Conservation (phyloP, 2,888 invertebrate species). For the Tipula confusa region DNA sequence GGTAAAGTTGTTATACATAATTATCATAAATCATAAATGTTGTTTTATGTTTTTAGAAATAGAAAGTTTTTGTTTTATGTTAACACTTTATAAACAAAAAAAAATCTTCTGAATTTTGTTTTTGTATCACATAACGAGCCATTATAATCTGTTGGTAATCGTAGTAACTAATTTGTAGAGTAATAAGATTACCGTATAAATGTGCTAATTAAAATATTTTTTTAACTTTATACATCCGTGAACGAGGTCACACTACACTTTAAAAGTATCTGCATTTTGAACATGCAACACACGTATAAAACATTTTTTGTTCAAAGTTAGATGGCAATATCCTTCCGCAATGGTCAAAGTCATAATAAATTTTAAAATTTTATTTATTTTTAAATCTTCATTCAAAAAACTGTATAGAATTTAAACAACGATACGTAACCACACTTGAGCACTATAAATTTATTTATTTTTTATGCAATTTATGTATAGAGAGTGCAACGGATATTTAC, state of each 20-base stretch:
- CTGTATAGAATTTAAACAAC: too few species aligned
- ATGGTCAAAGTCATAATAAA: slow-evolving; percentile 3
- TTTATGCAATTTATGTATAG: too few species aligned
- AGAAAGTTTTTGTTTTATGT: not conserved
- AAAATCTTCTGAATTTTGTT: not conserved
- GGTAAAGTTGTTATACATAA: not conserved
- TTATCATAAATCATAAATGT: not conserved
- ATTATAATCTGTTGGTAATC: not conserved
- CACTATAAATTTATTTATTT: too few species aligned
- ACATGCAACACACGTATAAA: not conserved
- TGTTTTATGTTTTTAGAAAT: not conserved
- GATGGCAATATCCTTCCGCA: slow-evolving; percentile 20
- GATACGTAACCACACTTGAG: too few species aligned
- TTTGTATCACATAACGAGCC: not conserved
- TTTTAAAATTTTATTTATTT: not conserved
- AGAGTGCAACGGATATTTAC: too few species aligned
- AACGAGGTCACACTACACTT: not conserved
- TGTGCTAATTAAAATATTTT: not conserved
- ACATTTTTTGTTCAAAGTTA: not conserved
- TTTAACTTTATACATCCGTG: not conserved
- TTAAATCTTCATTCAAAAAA: too few species aligned
- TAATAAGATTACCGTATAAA: not conserved
- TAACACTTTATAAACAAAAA: not conserved
- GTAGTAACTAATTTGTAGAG: not conserved
- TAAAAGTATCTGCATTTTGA: not conserved